phyloP scores from a whole-genome alignment of 2,113 vertebrate species.

The Callorhinus ursinus region DNA sequence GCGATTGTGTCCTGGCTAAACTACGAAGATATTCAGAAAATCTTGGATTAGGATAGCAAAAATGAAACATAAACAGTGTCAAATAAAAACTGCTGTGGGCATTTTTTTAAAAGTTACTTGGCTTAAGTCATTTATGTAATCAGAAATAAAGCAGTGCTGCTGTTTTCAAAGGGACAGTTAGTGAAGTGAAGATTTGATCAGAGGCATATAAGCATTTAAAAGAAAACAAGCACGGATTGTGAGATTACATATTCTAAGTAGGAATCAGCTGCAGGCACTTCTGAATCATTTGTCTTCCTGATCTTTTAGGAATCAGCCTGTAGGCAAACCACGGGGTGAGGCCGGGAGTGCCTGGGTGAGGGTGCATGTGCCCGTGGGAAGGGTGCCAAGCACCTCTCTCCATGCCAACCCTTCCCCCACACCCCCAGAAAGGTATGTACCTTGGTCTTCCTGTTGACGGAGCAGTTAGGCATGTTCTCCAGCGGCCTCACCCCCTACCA shows the following conservation, averaged over 20 bases:
- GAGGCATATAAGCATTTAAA: not conserved
- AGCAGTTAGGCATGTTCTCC: not conserved
- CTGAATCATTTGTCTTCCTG: slow-evolving; percentile 65
- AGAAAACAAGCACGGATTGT: not conserved
- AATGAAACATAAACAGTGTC: slow-evolving; percentile 47
- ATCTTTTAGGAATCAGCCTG: slow-evolving; percentile 57
- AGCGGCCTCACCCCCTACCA: not conserved
- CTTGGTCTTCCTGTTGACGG: slow-evolving; percentile 1
- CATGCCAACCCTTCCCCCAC: not conserved
- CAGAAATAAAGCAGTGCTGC: slow-evolving; percentile 52
- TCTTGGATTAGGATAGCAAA: slow-evolving; percentile 44
- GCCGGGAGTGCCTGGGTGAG: not conserved
- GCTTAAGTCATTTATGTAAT: slow-evolving; percentile 46
- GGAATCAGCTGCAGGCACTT: slow-evolving; percentile 64
- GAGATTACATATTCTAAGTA: slow-evolving; percentile 70
- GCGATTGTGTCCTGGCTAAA: not conserved
- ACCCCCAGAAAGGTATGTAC: not conserved
- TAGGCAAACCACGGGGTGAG: not conserved
- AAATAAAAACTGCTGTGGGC: slow-evolving; percentile 45
- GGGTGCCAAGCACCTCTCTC: not conserved
- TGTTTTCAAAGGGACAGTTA: slow-evolving; percentile 43
- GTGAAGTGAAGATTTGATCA: slow-evolving; percentile 37
- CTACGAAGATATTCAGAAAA: slow-evolving; percentile 43
- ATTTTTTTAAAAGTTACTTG: slow-evolving; percentile 13
- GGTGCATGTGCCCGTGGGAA: not conserved